A percentile compares a stretch with the other conserved stretches of the same genome.
phyloP scores from a whole-genome alignment of 2,113 vertebrate genomes.

The Rhagologus leucostigma region DNA sequence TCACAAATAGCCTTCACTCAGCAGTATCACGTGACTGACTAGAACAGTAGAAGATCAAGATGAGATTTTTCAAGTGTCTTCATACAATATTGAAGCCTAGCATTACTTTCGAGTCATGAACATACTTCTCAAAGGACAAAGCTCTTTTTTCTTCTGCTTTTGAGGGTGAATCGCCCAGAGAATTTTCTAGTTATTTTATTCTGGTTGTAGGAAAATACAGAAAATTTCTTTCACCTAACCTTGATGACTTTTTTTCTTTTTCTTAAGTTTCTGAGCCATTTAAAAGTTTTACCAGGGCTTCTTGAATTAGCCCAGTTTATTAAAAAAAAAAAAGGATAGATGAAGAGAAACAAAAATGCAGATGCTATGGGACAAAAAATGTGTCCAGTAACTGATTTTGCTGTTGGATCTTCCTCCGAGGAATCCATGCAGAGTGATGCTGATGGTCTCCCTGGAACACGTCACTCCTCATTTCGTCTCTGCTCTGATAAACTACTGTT shows the following conservation, averaged over 20 bases:
- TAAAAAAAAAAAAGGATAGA: not conserved
- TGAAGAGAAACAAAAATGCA: not conserved
- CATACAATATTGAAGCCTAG: not conserved
- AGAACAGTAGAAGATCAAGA: not conserved
- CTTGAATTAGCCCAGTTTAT: not conserved
- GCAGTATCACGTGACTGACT: not conserved
- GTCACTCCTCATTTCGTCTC: not conserved
- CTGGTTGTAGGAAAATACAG: not conserved
- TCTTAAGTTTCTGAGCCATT: not conserved
- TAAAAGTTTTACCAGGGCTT: not conserved
- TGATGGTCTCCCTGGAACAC: not conserved
- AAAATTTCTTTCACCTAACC: not conserved
- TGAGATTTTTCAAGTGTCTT: not conserved
- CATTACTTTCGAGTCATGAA: not conserved
- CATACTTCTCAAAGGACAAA: not conserved
- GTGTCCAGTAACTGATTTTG: not conserved
- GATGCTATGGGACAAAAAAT: not conserved
- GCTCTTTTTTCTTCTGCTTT: not conserved
- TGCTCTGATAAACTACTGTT: not conserved
- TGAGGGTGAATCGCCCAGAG: not conserved
- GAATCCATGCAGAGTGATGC: not conserved
- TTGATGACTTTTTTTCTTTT: not conserved
- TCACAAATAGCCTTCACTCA: not conserved
- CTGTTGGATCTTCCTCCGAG: not conserved
- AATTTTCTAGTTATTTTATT: not conserved